Evolutionary conservation across 2,888 invertebrate species (phyloP), one percentile per base, ranked within the genome.

Genomic region (Carpatolechia fugitivella): DNA sequence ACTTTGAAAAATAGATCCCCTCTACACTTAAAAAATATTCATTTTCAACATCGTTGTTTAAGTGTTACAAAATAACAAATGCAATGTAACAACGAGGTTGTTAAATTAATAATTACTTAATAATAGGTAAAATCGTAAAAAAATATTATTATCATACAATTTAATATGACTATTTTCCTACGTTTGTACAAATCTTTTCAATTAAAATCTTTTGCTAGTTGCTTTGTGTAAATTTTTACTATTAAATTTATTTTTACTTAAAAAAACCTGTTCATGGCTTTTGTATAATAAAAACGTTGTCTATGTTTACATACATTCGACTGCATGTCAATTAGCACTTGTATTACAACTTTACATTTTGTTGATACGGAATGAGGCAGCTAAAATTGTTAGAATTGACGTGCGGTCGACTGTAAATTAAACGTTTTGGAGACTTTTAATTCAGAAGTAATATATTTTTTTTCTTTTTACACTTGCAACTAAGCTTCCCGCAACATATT

Each of bases 1-100:
- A 24, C 24, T 24, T 8, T 11, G 13, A 13, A 24, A 29, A 29
- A 29, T 29, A 44, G 29, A 13, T 13, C 44, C 29, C 29, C n/a
- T 1, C 5, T n/a, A 29, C 6, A 33, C 38, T 56, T 31, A 47
- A 14, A 48, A 47, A 30, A 40, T 11, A 56, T 24, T 24, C 24
- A 29, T 16, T n/a, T 20, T 50, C 38, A 24, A 51, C 46, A 24
- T 53, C 51, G 53, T 46, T 54, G 53, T 63, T 62, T 56, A 38
- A 54, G 65, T 72, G 66, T 65, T 65, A 64, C 55, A 59, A 52
- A 56, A 66, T 72, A 72, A 75, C 70, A 76, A 74, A 76, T 76
- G 72, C 71, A 64, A 30, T 41, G 48, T 29, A 55, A 47, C 54
- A 50, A 63, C 33, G 60, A 52, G 61, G 58, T 59, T 59, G 60